Conservation (phyloP, 2,113 vertebrate genomes). For the Podarcis muralis region DNA sequence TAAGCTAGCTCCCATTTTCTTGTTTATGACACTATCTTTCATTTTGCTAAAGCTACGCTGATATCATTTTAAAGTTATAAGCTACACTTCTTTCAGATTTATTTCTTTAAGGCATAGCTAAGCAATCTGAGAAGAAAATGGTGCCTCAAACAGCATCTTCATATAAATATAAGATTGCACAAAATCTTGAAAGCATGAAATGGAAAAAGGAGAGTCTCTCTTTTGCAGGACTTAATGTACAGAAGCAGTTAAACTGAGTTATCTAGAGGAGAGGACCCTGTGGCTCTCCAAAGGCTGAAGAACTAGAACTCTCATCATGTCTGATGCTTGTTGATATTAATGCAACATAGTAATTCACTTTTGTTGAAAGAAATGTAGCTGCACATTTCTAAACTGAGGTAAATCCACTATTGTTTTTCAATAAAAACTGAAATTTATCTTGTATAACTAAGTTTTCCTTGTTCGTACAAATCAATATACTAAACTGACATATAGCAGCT, state of each 20-base stretch:
- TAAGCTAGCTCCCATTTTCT: not conserved
- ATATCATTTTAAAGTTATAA: not conserved
- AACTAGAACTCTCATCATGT: too few species aligned
- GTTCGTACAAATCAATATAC: conserved; percentile 55
- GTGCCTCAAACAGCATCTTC: not conserved
- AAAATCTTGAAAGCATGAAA: not conserved
- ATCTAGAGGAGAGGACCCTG: not conserved
- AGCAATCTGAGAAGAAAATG: not conserved
- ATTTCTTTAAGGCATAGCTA: not conserved
- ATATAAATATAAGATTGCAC: not conserved
- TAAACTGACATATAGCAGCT: conserved; percentile 77
- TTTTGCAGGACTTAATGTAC: not conserved
- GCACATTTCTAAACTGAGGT: not conserved
- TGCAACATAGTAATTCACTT: conserved; percentile 14
- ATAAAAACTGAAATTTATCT: conserved; percentile 10
- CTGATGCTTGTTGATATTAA: not conserved
- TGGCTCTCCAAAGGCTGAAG: not conserved
- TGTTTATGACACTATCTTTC: not conserved
- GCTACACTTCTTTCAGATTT: not conserved
- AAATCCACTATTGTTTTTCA: not conserved
- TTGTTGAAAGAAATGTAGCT: conserved; percentile 18
- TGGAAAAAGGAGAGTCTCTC: not conserved
- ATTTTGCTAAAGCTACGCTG: not conserved
- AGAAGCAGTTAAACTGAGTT: not conserved
- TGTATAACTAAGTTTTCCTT: conserved; percentile 43